Conservation (phyloP, 1,140 invertebrate species). For the Pseudomyrmex flavicornis region DNA sequence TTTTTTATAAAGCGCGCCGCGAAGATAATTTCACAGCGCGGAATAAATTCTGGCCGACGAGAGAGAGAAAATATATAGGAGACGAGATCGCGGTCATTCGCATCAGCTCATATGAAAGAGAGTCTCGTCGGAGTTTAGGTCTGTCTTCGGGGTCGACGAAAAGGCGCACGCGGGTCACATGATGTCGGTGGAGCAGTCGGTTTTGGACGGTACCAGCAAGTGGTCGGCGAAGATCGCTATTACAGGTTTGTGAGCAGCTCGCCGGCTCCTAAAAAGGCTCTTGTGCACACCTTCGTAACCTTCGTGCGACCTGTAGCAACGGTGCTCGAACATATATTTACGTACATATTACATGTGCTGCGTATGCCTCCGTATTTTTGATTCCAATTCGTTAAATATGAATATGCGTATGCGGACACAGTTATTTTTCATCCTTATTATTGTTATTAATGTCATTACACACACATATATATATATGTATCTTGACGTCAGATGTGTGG, state of each 20-base stretch:
- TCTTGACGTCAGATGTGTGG: conserved; percentile 18
- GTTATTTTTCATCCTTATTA: conserved; percentile 8
- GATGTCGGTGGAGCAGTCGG: conserved; percentile 98
- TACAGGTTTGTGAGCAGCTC: conserved; percentile 93
- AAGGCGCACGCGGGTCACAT: conserved; percentile 98
- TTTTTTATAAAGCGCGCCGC: too few species aligned
- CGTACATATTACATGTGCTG: conserved; percentile 63
- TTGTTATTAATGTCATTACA: conserved; percentile 35
- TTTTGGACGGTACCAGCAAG: conserved; percentile 99
- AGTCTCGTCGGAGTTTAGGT: conserved; percentile 89
- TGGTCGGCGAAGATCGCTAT: conserved; percentile 99
- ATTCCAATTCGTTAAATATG: background rate
- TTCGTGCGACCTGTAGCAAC: conserved; percentile 22
- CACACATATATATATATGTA: background rate
- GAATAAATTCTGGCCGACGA: background rate
- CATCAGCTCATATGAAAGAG: conserved; percentile 79
- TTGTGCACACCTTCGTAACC: conserved; percentile 58
- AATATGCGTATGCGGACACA: conserved; percentile 18
- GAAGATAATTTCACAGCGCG: background rate
- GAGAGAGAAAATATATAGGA: conserved; percentile 42
- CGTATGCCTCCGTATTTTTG: conserved; percentile 51
- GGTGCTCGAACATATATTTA: conserved; percentile 42
- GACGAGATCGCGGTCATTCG: conserved; percentile 74
- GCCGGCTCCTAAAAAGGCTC: conserved; percentile 56
- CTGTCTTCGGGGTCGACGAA: conserved; percentile 97